Evolutionary conservation across 2,113 vertebrate genomes (phyloP).

Genomic region (Aplodontia rufa): DNA sequence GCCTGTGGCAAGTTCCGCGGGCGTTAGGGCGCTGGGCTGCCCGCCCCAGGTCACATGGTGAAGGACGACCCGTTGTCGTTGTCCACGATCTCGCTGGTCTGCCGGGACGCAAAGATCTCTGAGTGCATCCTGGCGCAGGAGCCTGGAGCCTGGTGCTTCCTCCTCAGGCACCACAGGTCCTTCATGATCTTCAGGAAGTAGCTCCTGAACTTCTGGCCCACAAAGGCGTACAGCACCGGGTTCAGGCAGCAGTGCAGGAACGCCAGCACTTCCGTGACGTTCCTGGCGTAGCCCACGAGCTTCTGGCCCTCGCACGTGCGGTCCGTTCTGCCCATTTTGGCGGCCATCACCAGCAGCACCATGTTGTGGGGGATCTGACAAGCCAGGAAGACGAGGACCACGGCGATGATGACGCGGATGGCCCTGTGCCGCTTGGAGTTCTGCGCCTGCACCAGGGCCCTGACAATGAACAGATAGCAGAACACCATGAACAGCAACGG

Average conservation of each 20-base stretch:
- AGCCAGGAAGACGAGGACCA: conserved; percentile 89
- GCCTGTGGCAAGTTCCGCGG: too few relatives aligned
- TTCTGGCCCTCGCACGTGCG: conserved; percentile 71
- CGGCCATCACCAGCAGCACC: conserved; percentile 82
- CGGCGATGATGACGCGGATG: conserved; percentile 90
- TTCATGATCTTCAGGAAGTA: conserved; percentile 90
- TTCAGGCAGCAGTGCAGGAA: conserved; percentile 96
- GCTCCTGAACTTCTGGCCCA: conserved; percentile 92
- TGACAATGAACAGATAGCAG: conserved; percentile 90
- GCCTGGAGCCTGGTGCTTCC: conserved; percentile 77
- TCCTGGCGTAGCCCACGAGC: conserved; percentile 56
- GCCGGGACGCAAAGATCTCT: conserved; percentile 83
- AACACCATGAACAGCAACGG: conserved; percentile 90
- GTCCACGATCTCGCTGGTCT: conserved; percentile 82
- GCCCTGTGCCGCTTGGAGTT: conserved; percentile 93
- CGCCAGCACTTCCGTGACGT: conserved; percentile 86
- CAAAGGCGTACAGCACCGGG: conserved; percentile 94
- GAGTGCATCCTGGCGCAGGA: conserved; percentile 81
- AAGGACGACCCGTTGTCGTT: conserved; percentile 89
- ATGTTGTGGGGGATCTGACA: conserved; percentile 93
- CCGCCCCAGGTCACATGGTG: conserved; percentile 82
- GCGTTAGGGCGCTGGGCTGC: too few relatives aligned
- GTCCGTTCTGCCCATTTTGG: conserved; percentile 64
- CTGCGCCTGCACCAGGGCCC: conserved; percentile 87
- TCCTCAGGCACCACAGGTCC: conserved; percentile 87